Conservation (phyloP, 1,140 invertebrate species). For the Aleiodes sp. region DNA sequence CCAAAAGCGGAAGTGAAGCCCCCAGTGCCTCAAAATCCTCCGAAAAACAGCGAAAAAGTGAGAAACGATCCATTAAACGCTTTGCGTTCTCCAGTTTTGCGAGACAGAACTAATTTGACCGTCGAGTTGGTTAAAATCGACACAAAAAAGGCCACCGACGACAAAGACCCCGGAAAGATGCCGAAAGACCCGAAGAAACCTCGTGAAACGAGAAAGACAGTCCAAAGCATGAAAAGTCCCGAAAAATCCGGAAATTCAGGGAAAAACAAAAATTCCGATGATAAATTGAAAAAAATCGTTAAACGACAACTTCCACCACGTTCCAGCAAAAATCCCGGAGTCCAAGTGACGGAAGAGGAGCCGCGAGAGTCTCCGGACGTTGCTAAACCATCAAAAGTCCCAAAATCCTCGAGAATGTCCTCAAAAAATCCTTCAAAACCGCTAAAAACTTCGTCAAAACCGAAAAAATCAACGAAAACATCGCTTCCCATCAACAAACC, state of each 20-base stretch:
- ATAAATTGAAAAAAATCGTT: background rate
- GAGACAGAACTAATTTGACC: slow-evolving; percentile 42
- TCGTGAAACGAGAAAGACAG: background rate
- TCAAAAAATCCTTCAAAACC: background rate
- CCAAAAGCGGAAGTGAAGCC: too few relatives aligned
- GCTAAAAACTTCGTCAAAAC: background rate
- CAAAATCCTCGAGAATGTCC: background rate
- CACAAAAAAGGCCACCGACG: slow-evolving; percentile 1
- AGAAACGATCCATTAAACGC: background rate
- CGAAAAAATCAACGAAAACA: background rate
- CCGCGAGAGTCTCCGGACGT: background rate
- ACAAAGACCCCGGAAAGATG: slow-evolving; percentile 28
- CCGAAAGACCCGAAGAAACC: slow-evolving; percentile 22
- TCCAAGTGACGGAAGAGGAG: background rate
- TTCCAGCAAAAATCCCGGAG: background rate
- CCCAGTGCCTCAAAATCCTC: background rate
- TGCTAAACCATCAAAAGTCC: background rate
- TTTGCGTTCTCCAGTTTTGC: slow-evolving; percentile 36
- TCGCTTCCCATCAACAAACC: background rate
- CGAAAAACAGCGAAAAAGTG: slow-evolving; percentile 13
- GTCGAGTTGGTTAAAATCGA: slow-evolving; percentile 30
- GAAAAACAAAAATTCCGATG: background rate
- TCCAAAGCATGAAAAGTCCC: background rate
- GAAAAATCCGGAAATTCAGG: background rate
- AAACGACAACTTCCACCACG: background rate